Evolutionary conservation across 1,140 invertebrate species (phyloP), one percentile per base, ranked within the genome.

Genomic region (Anadara kagoshimensis): DNA sequence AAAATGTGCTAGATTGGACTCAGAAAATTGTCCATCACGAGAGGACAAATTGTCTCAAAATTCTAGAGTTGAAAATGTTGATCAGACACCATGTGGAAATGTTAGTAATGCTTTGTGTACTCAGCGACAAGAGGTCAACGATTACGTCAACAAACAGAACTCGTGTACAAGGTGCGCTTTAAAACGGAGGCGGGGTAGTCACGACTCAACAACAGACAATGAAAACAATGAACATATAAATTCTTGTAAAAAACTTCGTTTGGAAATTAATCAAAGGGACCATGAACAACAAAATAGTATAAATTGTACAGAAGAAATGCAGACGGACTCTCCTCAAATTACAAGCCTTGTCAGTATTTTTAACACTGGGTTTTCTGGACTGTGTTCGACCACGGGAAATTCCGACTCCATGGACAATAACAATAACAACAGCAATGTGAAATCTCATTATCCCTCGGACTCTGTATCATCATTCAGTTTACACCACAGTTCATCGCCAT

Each of bases 311-410:
- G 75, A 82, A 70, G 56, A 67, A n/a, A 83, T 86, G 80, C 80
- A 84, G 44, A 80, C 78, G 1, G 84, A 86, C 66, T 75, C 78
- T 16, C 54, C 78, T 36, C 86, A 87, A 73, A 83, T 87, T 16
- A 78, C 80, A 22, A 84, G 73, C 62, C 69, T 87, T 22, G 86
- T 87, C 59, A 83, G 71, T 70, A 86, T 87, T 76, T 87, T 87
- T 62, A 85, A 81, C 71, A 69, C 83, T 0, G 81, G 85, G 20
- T 86, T 87, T 67, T 78, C 75, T 4, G 86, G 85, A 59, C 72
- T 87, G 16, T 85, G 82, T 72, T 47, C 73, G 14, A n/a, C 29
- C 24, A 14, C 18, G 18, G 64, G 56, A 44, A 45, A 64, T 8
- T 18, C 44, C n/a, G 22, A 44, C 0, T 43, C 29, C 43, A 51